phyloP scores from a whole-genome alignment of 2,113 vertebrate genomes.

The Dendropsophus ebraccatus region DNA sequence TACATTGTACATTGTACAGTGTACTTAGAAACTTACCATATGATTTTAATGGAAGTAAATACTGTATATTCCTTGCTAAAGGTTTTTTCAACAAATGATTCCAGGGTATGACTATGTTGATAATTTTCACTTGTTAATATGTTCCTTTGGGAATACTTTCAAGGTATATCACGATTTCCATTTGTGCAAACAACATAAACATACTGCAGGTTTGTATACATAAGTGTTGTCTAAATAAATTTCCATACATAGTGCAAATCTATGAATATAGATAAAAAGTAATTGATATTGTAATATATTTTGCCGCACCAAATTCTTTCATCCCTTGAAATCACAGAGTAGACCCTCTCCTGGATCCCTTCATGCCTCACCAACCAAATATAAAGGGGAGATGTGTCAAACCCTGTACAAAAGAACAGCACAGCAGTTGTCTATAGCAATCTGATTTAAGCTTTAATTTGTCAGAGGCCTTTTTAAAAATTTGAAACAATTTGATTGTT shows the following conservation, averaged over 20 bases:
- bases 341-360: too few species aligned
- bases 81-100: constrained; percentile 15
- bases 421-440: too few species aligned
- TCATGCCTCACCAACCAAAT: too few species aligned
- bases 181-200: neutral
- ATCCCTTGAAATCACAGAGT: too few species aligned
- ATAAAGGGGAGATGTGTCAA: too few species aligned
- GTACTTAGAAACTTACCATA: constrained; percentile 25
- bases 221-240: neutral
- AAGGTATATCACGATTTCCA: neutral
- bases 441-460: too few species aligned
- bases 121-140: neutral
- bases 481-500: too few species aligned
- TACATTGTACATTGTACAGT: constrained; percentile 15
- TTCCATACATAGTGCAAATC: neutral
- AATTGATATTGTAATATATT: too few species aligned
- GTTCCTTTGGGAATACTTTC: neutral
- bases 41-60: constrained; percentile 26
- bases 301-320: too few species aligned
- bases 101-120: neutral
- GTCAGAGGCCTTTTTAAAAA: too few species aligned
- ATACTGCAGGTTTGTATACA: neutral
- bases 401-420: too few species aligned
- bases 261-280: neutral
- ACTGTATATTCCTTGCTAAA: constrained; percentile 33